Evolutionary conservation across 1,140 invertebrate genomes (phyloP), one percentile per base, ranked within the genome.

Genomic region (Pseudomyrmex concolor): DNA sequence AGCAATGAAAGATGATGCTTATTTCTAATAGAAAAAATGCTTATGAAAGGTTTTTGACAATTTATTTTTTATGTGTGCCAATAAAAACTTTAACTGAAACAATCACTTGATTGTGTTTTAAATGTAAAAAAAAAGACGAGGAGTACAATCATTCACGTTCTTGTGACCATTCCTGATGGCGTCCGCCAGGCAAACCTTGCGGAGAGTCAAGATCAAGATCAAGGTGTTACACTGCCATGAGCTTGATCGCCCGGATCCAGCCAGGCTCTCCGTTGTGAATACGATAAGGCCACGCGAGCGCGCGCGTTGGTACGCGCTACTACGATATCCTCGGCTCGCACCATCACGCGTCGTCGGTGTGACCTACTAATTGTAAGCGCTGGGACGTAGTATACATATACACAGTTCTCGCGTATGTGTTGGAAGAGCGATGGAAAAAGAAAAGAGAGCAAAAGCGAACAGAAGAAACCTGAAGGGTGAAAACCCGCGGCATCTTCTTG

Each of bases 191-290:
- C 86, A 84, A 86, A 77, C 89, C 92, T 93, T 91, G 92, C 85
- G 83, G 86, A 84, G 89, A 91, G 91, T 92, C 92, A 93, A 93
- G 92, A 92, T 86, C 76, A 80, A 78, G 76, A 86, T 9, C 66
- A 51, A 70, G 67, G 57, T 74, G 57, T n/a, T 13, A 70, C 22
- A 71, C 82, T 74, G 83, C 84, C 73, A 83, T 83, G 84, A 85
- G 66, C 66, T 17, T 67, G 48, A 12, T 68, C 57, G 45, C 22
- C 13, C 66, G 54, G 82, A 76, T 82, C 48, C 50, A 78, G n/a
- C 84, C 63, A 60, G 77, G n/a, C 60, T 81, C 71, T 81, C 83
- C 72, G 64, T 73, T 45, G 25, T 55, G 50, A 89, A 86, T 91
- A 87, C 88, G 85, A 81, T 87, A 87, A 91, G 34, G 5, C 34